A percentile compares a stretch with the other conserved stretches of the same genome.
Conservation (phyloP, 92 coral and sea anemone genomes). For the Epizoanthus fatuus region DNA sequence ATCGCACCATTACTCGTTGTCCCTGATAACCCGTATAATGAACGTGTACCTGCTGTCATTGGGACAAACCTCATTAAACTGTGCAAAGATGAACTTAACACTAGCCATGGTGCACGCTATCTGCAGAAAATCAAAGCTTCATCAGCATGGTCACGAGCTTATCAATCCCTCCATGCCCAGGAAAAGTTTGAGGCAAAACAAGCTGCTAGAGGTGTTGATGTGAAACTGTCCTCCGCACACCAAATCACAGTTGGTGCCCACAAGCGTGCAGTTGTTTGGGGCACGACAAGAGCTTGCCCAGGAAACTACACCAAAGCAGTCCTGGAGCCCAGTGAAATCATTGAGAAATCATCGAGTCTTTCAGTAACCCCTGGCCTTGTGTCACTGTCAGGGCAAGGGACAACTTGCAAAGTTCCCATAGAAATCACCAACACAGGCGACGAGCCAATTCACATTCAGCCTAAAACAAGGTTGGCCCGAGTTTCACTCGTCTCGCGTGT, state of each 20-base stretch:
- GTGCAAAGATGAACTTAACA: slow-evolving; percentile 37
- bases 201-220: not conserved
- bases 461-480: not conserved
- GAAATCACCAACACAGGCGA: not conserved
- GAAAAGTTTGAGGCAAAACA: slow-evolving; percentile 17
- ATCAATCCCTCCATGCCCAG: slow-evolving; percentile 15
- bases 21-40: slow-evolving; percentile 55
- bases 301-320: slow-evolving; percentile 29
- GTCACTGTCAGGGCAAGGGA: not conserved
- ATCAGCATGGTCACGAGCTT: slow-evolving; percentile 55
- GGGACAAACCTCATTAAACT: slow-evolving; percentile 54
- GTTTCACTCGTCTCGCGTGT: not conserved
- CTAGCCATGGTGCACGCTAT: slow-evolving; percentile 9
- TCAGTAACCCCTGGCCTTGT: slow-evolving; percentile 15
- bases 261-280: slow-evolving; percentile 46
- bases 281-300: slow-evolving; percentile 35
- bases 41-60: slow-evolving; percentile 44
- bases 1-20: slow-evolving; percentile 47
- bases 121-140: slow-evolving; percentile 32
- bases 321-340: slow-evolving; percentile 15
- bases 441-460: not conserved
- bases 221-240: slow-evolving; percentile 8
- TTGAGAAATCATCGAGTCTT: not conserved
- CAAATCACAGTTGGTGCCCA: slow-evolving; percentile 55
- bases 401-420: slow-evolving; percentile 16